A percentile compares a stretch with the other conserved stretches of the same genome.
These are phyloP conservation scores for Pseudachorutes palmiensis DNA, from an alignment of 1,140 invertebrate genomes.

Conservation along the genomic window DNA sequence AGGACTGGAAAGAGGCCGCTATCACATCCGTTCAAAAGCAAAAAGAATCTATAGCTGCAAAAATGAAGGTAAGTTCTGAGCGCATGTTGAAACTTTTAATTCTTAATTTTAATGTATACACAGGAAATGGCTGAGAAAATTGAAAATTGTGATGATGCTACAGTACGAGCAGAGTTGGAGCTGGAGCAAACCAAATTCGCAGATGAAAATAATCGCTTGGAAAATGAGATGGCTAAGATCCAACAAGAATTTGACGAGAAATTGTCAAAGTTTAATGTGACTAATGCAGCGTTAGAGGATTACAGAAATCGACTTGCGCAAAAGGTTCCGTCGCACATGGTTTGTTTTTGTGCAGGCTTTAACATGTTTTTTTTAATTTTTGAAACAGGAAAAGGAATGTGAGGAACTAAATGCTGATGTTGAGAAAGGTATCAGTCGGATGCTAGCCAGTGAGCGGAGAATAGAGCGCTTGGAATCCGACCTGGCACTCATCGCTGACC, in stretches of 20 bases:
- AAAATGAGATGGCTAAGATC: slow-evolving; percentile 8
- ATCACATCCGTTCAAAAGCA: slow-evolving; percentile 19
- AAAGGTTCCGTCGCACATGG: slow-evolving; percentile 1
- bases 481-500: slow-evolving; percentile 30
- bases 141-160: slow-evolving; percentile 17
- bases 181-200: slow-evolving; percentile 17
- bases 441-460: slow-evolving; percentile 30
- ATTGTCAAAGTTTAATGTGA: not conserved
- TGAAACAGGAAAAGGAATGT: slow-evolving; percentile 19
- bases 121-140: slow-evolving; percentile 27
- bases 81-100: not conserved
- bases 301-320: slow-evolving; percentile 2
- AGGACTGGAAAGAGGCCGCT: slow-evolving; percentile 31
- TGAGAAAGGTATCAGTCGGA: slow-evolving; percentile 24
- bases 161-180: slow-evolving; percentile 15
- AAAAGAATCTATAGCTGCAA: slow-evolving; percentile 16
- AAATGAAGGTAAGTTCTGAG: slow-evolving; percentile 15
- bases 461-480: slow-evolving; percentile 31
- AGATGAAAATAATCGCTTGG: slow-evolving; percentile 13
- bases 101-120: not conserved
- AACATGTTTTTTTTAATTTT: not conserved
- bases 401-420: slow-evolving; percentile 23
- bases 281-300: slow-evolving; percentile 12
- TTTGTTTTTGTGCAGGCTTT: not conserved
- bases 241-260: slow-evolving; percentile 15